A percentile compares a stretch with the other conserved stretches of the same genome.
These are phyloP conservation scores for Caenorhabditis japonica DNA, from an alignment of 2,888 invertebrate species.

Conservation along the genomic window DNA sequence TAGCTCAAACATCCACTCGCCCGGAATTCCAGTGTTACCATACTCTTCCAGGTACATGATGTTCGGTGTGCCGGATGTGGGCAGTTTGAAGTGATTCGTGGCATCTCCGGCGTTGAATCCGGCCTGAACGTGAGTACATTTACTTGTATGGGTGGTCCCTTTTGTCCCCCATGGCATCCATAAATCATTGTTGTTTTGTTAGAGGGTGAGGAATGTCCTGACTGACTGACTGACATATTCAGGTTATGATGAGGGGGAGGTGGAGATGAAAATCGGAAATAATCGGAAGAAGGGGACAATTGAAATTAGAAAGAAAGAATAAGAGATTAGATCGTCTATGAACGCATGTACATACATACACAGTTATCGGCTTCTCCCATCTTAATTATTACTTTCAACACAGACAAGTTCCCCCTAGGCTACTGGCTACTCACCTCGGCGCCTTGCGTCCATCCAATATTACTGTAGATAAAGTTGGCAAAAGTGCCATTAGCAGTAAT, in stretches of 20 bases:
- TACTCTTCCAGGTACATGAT: constrained; percentile 77
- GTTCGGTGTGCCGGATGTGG: constrained; percentile 75
- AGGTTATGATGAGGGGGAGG: no score
- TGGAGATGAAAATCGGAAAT: constrained; percentile 42
- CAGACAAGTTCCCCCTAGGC: no score
- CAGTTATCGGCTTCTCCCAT: constrained; percentile 14
- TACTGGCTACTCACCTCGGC: no score
- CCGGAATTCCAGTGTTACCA: constrained; percentile 75
- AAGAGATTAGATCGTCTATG: constrained; percentile 24
- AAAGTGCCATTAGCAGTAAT: constrained; percentile 75
- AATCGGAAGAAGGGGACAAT: neutral
- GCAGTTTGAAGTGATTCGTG: constrained; percentile 69
- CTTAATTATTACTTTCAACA: constrained; percentile 39
- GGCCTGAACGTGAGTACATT: constrained; percentile 62
- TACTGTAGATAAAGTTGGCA: constrained; percentile 77
- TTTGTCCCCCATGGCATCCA: constrained; percentile 6
- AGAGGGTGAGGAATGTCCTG: neutral
- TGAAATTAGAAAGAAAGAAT: constrained; percentile 2
- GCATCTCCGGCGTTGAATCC: constrained; percentile 76
- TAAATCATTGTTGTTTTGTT: constrained; percentile 49
- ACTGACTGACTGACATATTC: constrained; percentile 8
- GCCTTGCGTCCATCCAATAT: constrained; percentile 77
- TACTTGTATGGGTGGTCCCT: neutral
- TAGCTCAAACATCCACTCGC: constrained; percentile 77
- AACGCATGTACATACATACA: constrained; percentile 3